phyloP scores from a whole-genome alignment of 2,797 vertebrate genomes.

The Naso thynnoides region DNA sequence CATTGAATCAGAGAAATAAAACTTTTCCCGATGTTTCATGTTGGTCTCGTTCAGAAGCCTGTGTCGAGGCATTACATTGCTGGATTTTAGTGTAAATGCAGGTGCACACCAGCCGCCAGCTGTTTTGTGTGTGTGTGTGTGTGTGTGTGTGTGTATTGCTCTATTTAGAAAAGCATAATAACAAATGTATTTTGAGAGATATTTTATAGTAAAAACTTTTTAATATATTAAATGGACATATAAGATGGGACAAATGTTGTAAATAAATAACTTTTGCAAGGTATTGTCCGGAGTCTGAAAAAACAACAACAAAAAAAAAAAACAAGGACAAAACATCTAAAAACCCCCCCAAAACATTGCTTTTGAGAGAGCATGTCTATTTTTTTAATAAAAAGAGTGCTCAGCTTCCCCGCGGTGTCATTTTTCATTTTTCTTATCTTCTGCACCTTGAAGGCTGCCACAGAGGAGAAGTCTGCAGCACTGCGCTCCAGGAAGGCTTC shows the following conservation, averaged over 20 bases:
- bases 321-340: conserved; percentile 40
- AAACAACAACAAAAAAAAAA: too few species aligned
- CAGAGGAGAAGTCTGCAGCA: conserved; percentile 65
- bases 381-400: conserved; percentile 66
- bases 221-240: not conserved
- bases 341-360: conserved; percentile 65
- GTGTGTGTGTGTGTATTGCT: too few species aligned
- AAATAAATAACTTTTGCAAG: not conserved
- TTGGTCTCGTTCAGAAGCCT: too few species aligned
- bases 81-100: too few species aligned
- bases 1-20: too few species aligned
- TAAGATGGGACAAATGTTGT: not conserved
- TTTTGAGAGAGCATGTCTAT: conserved; percentile 58
- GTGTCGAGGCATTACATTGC: too few species aligned
- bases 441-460: conserved; percentile 81
- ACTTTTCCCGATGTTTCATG: too few species aligned
- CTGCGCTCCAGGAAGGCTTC: conserved; percentile 73
- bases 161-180: not conserved
- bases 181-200: not conserved
- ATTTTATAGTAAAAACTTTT: not conserved
- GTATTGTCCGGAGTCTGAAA: conserved; percentile 7
- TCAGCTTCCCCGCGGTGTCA: conserved; percentile 68
- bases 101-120: too few species aligned
- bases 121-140: too few species aligned
- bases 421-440: conserved; percentile 85